Evolutionary conservation across 2,888 invertebrate genomes (phyloP), one percentile per base, ranked within the genome.

Genomic region (Ptilodon capucinus): DNA sequence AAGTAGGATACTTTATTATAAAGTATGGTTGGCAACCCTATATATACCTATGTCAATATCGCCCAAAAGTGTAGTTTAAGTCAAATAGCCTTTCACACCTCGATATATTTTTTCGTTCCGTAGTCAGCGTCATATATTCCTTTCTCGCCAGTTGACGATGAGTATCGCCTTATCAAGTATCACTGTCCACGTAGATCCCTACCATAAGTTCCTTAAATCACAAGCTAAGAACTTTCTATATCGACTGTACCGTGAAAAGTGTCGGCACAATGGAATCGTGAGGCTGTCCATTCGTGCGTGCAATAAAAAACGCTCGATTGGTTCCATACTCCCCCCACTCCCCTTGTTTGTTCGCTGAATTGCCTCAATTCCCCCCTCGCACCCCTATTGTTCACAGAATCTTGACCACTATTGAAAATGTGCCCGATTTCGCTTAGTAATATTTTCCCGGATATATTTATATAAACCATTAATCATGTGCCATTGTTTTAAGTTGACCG

Each of bases 271-370:
- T 82, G 74, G 74, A 82, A 81, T 74, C 64, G 74, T 74, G 72
- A 82, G 63, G 71, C 64, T 73, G 74, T 19, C 65, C 79, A 84
- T 79, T 85, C 86, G 86, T 86, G 87, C 86, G 85, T 86, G 81
- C 76, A 80, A 70, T 73, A 75, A 81, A 75, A 81, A 80, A 79
- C 77, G 76, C 75, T 78, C 79, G 79, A 84, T 81, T 81, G 74
- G 80, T 81, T 78, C 69, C 71, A 54, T 66, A 48, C 60, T 57
- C 57, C 70, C 62, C 65, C 47, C 56, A 57, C 58, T 52, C 52
- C 46, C 48, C 54, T 48, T 52, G 56, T 43, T 64, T 68, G 61
- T 64, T 68, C 64, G 69, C 74, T 66, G 68, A 77, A 76, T 75
- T 62, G 54, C 64, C 64, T 50, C 56, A 58, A 68, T 60, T 57